These are phyloP conservation scores for Meandrusa payeni DNA, from an alignment of 2,888 invertebrate species.

Conservation along the genomic window DNA sequence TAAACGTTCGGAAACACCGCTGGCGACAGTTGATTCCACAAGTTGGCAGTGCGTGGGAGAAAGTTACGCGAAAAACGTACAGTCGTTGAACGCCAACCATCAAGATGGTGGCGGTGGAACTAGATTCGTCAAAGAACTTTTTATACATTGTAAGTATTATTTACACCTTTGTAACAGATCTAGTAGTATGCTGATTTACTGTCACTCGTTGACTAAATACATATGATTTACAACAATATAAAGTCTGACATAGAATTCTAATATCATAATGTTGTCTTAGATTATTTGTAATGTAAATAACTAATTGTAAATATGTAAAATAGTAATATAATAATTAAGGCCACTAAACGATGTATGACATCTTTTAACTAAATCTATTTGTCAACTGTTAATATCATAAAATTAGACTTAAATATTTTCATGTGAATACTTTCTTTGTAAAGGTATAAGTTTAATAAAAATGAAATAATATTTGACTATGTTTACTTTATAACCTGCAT, in stretches of 20 bases:
- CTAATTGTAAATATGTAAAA: conserved; percentile 36
- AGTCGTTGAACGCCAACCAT: no score
- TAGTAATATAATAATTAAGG: conserved; percentile 24
- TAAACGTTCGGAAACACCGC: no score
- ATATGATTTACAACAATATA: conserved; percentile 21
- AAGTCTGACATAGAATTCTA: conserved; percentile 21
- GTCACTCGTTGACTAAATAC: conserved; percentile 21
- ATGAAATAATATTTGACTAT: conserved; percentile 37
- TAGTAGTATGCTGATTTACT: conserved; percentile 13
- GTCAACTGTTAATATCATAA: conserved; percentile 71
- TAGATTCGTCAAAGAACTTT: conserved; percentile 10
- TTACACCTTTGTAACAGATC: conserved; percentile 18
- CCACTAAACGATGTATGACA: conserved; percentile 59
- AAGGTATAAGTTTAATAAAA: conserved; percentile 66
- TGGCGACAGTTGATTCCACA: no score
- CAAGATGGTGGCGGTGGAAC: no score
- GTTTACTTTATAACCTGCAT: no score
- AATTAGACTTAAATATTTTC: conserved; percentile 64
- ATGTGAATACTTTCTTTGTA: conserved; percentile 76
- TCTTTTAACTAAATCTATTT: conserved; percentile 68
- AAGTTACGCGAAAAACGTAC: no score
- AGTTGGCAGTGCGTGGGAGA: no score
- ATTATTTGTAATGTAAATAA: conserved; percentile 46
- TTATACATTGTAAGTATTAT: conserved; percentile 19
- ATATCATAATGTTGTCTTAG: conserved; percentile 27